A percentile compares a stretch with the other conserved stretches of the same genome.
phyloP scores from a whole-genome alignment of 2,113 vertebrate species.

The Narcine bancroftii region DNA sequence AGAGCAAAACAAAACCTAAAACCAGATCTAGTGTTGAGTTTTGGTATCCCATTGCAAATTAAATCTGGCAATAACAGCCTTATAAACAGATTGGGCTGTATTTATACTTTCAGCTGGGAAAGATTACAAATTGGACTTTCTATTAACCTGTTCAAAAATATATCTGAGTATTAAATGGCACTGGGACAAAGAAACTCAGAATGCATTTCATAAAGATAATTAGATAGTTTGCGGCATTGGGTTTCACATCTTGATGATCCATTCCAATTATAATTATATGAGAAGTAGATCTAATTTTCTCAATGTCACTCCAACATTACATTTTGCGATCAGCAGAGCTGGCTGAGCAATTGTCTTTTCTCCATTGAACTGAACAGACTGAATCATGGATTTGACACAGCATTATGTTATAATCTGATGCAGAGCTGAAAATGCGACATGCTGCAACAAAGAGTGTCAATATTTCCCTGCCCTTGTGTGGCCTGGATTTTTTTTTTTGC shows the following conservation, averaged over 20 bases:
- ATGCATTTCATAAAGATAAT: slow-evolving; percentile 59
- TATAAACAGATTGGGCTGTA: slow-evolving; percentile 6
- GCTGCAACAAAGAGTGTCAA: background rate
- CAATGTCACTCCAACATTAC: slow-evolving; percentile 71
- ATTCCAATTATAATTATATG: slow-evolving; percentile 72
- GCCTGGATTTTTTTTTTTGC: background rate
- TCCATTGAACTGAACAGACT: slow-evolving; percentile 51
- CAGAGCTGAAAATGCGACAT: background rate
- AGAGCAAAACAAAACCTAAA: background rate
- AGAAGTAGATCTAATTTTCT: slow-evolving; percentile 75
- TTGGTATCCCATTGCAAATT: background rate
- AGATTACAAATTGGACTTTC: slow-evolving; percentile 18
- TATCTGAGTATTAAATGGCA: slow-evolving; percentile 45
- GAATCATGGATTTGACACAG: slow-evolving; percentile 50
- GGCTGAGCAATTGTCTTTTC: slow-evolving; percentile 67
- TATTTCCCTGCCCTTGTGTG: background rate
- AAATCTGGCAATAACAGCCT: background rate
- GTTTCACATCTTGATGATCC: slow-evolving; percentile 66
- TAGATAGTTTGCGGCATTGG: slow-evolving; percentile 57
- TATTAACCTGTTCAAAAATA: background rate
- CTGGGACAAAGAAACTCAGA: slow-evolving; percentile 53
- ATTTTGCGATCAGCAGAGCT: slow-evolving; percentile 57
- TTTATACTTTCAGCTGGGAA: background rate
- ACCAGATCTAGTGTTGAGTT: background rate
- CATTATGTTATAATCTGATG: slow-evolving; percentile 47